phyloP scores from a whole-genome alignment of 1,140 invertebrate genomes.

The Tetranychus urticae region DNA sequence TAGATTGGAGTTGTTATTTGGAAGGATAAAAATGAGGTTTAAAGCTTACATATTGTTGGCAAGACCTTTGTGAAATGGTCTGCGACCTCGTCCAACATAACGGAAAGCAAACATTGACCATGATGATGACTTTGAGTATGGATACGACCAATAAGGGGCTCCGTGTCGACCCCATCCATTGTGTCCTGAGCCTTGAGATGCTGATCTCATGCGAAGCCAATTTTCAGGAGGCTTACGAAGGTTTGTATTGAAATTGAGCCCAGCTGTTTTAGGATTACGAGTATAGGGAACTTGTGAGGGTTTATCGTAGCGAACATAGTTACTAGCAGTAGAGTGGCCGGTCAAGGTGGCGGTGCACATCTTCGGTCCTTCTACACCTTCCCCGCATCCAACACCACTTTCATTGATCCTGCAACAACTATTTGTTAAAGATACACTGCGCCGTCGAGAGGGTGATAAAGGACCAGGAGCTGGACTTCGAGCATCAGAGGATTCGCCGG shows the following conservation, averaged over 20 bases:
- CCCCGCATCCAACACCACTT: background rate
- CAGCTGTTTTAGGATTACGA: background rate
- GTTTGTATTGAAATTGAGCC: background rate
- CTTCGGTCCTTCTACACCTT: too few relatives aligned
- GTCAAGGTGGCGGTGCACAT: background rate
- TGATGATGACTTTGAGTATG: background rate
- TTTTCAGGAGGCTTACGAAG: background rate
- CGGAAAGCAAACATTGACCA: background rate
- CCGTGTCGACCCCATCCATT: background rate
- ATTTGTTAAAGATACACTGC: background rate
- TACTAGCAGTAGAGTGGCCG: background rate
- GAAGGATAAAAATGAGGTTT: too few relatives aligned
- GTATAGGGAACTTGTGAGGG: background rate
- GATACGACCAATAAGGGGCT: background rate
- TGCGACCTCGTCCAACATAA: background rate
- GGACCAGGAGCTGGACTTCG: background rate
- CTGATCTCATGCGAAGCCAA: background rate
- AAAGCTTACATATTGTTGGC: too few relatives aligned
- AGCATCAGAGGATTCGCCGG: background rate
- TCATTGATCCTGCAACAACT: background rate
- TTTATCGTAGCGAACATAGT: background rate
- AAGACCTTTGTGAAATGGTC: background rate
- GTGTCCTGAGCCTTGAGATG: background rate
- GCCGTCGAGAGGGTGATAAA: background rate
- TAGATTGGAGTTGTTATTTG: too few relatives aligned